Conservation (phyloP, 2,797 vertebrate genomes). For the Scolopax rusticola region DNA sequence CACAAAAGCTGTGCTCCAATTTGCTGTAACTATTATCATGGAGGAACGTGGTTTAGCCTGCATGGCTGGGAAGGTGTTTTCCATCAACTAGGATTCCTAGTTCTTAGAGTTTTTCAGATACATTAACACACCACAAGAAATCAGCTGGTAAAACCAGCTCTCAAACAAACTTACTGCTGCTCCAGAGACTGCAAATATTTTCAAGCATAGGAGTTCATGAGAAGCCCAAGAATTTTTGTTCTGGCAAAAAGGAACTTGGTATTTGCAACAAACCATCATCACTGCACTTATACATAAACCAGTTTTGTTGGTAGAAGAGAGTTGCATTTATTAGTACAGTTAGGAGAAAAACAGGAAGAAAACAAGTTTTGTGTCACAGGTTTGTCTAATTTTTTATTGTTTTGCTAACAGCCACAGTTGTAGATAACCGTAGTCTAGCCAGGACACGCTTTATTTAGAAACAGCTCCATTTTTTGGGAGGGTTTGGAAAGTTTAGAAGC, state of each 20-base stretch:
- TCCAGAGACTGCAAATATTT: background rate
- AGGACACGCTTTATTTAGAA: background rate
- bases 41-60: background rate
- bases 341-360: background rate
- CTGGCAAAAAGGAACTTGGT: background rate
- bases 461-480: background rate
- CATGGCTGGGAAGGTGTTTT: background rate
- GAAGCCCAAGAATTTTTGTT: background rate
- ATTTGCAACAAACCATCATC: background rate
- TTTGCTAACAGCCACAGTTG: background rate
- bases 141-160: background rate
- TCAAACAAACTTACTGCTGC: background rate
- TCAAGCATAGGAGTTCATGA: background rate
- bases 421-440: background rate
- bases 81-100: background rate
- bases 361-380: background rate
- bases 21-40: background rate
- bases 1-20: background rate
- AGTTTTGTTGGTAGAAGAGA: background rate
- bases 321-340: background rate
- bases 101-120: background rate
- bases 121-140: background rate
- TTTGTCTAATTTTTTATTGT: background rate
- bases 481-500: background rate
- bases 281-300: background rate